phyloP scores from a whole-genome alignment of 2,797 vertebrate genomes.

The Ceyx erithaca region DNA sequence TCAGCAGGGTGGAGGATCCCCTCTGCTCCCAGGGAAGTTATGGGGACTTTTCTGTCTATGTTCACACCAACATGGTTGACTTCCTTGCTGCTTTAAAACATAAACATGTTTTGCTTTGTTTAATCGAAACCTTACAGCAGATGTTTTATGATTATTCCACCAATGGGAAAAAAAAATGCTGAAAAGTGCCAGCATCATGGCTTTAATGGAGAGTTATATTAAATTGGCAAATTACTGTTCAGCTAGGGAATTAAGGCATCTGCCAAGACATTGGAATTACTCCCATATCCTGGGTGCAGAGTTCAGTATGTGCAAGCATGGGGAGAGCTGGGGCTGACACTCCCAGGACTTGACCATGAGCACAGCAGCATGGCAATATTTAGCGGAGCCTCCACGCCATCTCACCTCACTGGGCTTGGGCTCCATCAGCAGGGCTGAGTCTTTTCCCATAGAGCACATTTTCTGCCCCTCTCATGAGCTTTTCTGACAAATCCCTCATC shows the following conservation, averaged over 20 bases:
- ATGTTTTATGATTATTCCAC: conserved; percentile 40
- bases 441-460: background rate
- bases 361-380: background rate
- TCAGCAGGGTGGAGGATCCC: background rate
- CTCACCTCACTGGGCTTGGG: background rate
- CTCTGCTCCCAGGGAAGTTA: background rate
- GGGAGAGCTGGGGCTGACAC: background rate
- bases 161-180: background rate
- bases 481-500: background rate
- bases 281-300: background rate
- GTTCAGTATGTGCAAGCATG: background rate
- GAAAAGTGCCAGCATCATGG: background rate
- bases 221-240: background rate
- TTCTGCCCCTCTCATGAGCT: background rate
- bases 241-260: background rate
- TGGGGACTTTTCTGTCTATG: background rate
- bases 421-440: background rate
- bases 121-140: conserved; percentile 13
- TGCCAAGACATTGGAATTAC: background rate
- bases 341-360: background rate
- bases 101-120: conserved; percentile 14
- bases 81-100: background rate
- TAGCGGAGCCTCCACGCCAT: rapidly evolving
- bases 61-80: background rate
- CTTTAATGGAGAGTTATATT: conserved; percentile 42